A percentile compares a stretch with the other conserved stretches of the same genome.
Evolutionary conservation across 64 coral and sea anemone species (phyloP).

Genomic region (Hydrozoanthus tunicans): DNA sequence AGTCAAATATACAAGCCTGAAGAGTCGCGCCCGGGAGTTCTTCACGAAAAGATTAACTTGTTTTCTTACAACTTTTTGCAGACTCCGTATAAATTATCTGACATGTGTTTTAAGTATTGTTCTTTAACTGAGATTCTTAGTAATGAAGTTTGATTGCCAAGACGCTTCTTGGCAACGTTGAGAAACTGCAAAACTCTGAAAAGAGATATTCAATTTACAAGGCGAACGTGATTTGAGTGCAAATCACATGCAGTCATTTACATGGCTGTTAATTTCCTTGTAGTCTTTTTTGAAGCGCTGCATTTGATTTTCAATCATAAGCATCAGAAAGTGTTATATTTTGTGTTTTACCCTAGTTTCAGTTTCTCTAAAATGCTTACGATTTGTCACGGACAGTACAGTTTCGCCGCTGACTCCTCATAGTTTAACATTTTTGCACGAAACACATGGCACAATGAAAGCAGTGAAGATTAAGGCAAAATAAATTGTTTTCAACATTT

Average conservation of each 20-base stretch:
- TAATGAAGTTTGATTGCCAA: conserved; percentile 54
- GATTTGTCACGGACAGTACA: neutral
- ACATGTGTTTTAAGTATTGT: conserved; percentile 55
- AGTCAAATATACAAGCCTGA: neutral
- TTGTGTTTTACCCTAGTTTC: neutral
- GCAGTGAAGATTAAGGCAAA: neutral
- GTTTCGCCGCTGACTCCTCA: neutral
- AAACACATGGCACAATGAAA: conserved; percentile 17
- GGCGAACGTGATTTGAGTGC: neutral
- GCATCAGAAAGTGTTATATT: conserved; percentile 1
- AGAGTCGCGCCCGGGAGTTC: neutral
- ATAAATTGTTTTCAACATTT: conserved; percentile 23
- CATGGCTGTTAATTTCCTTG: conserved; percentile 54
- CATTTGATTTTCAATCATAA: conserved; percentile 39
- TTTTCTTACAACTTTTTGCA: conserved; percentile 11
- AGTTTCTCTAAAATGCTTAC: neutral
- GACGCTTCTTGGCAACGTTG: conserved; percentile 51
- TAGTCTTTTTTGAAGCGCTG: conserved; percentile 24
- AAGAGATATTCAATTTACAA: conserved; percentile 63
- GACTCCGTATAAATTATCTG: conserved; percentile 50
- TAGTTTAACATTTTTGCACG: neutral
- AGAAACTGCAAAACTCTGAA: conserved; percentile 63
- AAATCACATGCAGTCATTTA: conserved; percentile 57
- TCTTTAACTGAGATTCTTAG: conserved; percentile 44
- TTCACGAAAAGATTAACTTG: conserved; percentile 5